A percentile compares a stretch with the other conserved stretches of the same genome.
These are phyloP conservation scores for Typhlichthys subterraneus DNA, from an alignment of 2,797 vertebrate species.

Conservation along the genomic window DNA sequence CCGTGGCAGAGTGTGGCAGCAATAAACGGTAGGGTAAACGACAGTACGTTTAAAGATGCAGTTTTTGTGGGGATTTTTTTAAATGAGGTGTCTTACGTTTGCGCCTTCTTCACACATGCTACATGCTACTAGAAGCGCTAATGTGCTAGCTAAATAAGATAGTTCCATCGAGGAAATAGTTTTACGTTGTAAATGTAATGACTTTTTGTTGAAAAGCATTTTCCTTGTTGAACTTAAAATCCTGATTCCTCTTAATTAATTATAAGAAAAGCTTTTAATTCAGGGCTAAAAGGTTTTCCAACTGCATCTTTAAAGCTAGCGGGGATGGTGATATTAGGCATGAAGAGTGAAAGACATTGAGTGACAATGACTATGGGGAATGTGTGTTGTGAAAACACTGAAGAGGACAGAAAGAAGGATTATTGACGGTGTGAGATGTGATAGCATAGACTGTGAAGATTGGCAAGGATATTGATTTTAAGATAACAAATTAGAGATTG, in stretches of 20 bases:
- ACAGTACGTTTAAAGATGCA: constrained; percentile 49
- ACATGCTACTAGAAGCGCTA: too few relatives aligned
- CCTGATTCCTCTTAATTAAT: neutral
- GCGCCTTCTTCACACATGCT: neutral
- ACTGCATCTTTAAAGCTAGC: constrained; percentile 62
- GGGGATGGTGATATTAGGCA: constrained; percentile 37
- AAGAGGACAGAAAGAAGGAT: constrained; percentile 63
- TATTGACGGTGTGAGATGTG: constrained; percentile 51
- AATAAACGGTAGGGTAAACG: constrained; percentile 41
- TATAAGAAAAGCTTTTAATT: neutral
- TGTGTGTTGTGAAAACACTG: constrained; percentile 50
- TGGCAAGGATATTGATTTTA: constrained; percentile 50
- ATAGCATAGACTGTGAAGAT: constrained; percentile 36
- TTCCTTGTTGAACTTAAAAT: neutral
- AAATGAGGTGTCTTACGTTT: neutral
- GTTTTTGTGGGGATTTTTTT: constrained; percentile 41
- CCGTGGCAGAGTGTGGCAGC: constrained; percentile 44
- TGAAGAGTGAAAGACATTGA: constrained; percentile 61
- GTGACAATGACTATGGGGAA: constrained; percentile 67
- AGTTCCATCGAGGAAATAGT: too few relatives aligned
- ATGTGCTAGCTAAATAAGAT: too few relatives aligned
- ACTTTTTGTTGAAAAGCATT: neutral
- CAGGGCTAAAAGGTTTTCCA: constrained; percentile 38
- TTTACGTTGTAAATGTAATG: too few relatives aligned
- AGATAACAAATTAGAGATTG: constrained; percentile 42